These are phyloP conservation scores for Andrena haemorrhoa DNA, from an alignment of 2,888 invertebrate genomes.

Conservation along the genomic window DNA sequence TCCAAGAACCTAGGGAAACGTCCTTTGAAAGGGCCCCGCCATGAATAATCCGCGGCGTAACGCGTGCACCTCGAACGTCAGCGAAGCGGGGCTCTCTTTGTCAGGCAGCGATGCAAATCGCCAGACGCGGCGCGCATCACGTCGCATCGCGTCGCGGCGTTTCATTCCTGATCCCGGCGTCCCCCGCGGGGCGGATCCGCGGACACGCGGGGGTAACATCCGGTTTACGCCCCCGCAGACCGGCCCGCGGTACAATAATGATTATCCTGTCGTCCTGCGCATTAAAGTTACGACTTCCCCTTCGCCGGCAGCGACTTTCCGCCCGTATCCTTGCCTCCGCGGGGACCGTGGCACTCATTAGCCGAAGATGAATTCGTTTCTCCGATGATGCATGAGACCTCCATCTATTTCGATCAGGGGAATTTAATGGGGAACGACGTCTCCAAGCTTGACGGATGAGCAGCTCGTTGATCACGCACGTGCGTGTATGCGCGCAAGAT, in stretches of 20 bases:
- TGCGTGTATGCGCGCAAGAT: neutral
- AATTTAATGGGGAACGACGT: conserved; percentile 36
- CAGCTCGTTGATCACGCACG: conserved; percentile 37
- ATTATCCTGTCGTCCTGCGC: conserved; percentile 69
- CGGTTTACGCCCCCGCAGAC: conserved; percentile 69
- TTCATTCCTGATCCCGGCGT: conserved; percentile 43
- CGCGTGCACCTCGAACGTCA: neutral
- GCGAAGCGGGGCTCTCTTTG: conserved; percentile 14
- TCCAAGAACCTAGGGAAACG: conserved; percentile 1
- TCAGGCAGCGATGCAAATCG: conserved; percentile 44
- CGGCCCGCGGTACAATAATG: conserved; percentile 59
- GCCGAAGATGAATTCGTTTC: conserved; percentile 48
- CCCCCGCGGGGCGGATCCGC: conserved; percentile 51
- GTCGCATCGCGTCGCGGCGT: conserved; percentile 3
- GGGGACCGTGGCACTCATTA: conserved; percentile 50
- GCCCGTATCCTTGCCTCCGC: conserved; percentile 32
- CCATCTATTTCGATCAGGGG: conserved; percentile 40
- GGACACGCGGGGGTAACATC: conserved; percentile 63
- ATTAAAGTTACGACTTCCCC: conserved; percentile 68
- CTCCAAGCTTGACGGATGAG: conserved; percentile 44
- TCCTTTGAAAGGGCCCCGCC: neutral
- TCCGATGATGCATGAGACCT: conserved; percentile 52
- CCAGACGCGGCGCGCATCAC: conserved; percentile 32
- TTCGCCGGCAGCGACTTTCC: conserved; percentile 38
- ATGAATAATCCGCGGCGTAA: conserved; percentile 8